phyloP scores from a whole-genome alignment of 2,797 vertebrate genomes.

The Lepidocolaptes lacrymiger region DNA sequence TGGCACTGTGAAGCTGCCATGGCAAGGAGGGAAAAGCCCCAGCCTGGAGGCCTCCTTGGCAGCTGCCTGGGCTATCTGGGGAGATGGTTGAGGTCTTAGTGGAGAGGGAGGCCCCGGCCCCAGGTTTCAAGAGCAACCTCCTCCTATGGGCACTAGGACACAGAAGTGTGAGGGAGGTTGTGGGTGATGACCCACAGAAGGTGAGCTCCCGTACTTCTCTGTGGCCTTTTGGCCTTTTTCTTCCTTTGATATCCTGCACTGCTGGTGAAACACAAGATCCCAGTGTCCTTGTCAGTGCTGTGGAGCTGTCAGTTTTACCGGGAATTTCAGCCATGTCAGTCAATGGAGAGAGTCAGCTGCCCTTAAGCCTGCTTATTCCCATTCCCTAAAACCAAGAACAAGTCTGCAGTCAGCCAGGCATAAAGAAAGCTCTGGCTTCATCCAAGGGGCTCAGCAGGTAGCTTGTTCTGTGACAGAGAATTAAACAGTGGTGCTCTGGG shows the following conservation, averaged over 20 bases:
- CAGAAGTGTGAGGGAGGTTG: neutral
- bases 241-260: neutral
- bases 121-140: neutral
- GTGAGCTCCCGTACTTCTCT: neutral
- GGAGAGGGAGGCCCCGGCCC: neutral
- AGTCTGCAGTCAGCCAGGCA: neutral
- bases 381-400: neutral
- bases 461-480: neutral
- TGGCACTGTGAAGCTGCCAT: neutral
- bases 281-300: neutral
- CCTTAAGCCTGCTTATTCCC: neutral
- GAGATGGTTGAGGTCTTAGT: rapidly evolving
- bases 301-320: neutral
- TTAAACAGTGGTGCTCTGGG: neutral
- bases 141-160: neutral
- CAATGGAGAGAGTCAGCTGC: neutral
- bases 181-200: neutral
- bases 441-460: neutral
- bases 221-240: neutral
- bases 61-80: neutral
- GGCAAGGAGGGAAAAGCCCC: neutral
- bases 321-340: neutral
- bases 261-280: neutral
- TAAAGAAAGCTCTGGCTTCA: neutral
- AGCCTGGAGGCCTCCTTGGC: neutral